Base-by-base conservation (phyloP, 2,797 vertebrate genomes). In the Cyclopterus lumpus region DNA sequence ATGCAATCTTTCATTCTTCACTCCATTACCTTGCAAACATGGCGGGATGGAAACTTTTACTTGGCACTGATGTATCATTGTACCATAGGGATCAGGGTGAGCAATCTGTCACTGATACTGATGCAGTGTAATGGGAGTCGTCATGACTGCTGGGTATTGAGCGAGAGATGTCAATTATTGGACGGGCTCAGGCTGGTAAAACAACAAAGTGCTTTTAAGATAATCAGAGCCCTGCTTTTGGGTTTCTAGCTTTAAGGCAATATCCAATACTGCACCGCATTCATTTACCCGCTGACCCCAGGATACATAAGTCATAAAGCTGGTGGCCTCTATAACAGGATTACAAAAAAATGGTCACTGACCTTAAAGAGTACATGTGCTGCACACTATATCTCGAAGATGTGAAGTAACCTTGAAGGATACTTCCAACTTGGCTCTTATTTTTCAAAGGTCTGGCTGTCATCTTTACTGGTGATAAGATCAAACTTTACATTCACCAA, bases 1-100 rank as follows among this genome's bases (percentile, higher is more conserved):
- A 64, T 71, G 59, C 86, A 85, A 92, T 94, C 85, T 90, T 90
- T 94, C 92, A 92, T 86, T 91, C 82, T 84, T 77, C 84, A 73
- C 71, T 65, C 88, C 92, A 94, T 95, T 94, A 93, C 86, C 83
- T 80, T 75, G 87, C 84, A 86, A 92, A 92, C 90, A 90, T 77
- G 79, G 73, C 61, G 73, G 81, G 88, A 87, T 44, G 71, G 81
- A 90, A 91, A 87, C 87, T 84, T 92, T 86, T 82, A 82, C 78
- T 86, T 79, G 76, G 77, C 80, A 75, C 80, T 88, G 90, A 93
- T 88, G 84, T 89, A 88, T 91, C 83, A 84, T 77, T 89, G 84
- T 83, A 88, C 88, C 88, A 84, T 67, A 34, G 80, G 80, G 88
- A 80, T 88, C 40, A 24, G 89, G 89, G 88, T 82, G 89, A 91